Evolutionary conservation across 2,888 invertebrate genomes (phyloP).

Genomic region (Ophion slaviceki): DNA sequence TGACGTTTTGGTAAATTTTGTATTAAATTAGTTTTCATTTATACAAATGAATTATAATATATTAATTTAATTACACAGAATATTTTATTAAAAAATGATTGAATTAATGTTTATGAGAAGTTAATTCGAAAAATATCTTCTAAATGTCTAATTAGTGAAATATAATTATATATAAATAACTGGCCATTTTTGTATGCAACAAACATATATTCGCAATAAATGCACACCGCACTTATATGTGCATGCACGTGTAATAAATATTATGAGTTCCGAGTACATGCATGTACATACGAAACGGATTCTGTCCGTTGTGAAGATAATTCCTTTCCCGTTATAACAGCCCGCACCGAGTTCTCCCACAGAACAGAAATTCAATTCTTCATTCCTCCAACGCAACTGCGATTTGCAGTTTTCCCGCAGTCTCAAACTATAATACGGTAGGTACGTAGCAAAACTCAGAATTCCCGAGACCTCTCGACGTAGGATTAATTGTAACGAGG

Average conservation of each 20-base stretch:
- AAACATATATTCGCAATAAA: not conserved
- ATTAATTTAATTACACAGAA: too few species aligned
- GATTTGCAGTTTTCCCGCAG: not conserved
- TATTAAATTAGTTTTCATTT: too few species aligned
- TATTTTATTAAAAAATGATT: too few species aligned
- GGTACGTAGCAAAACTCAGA: not conserved
- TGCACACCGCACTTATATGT: not conserved
- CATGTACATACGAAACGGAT: slow-evolving; percentile 26
- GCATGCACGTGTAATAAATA: slow-evolving; percentile 6
- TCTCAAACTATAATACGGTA: not conserved
- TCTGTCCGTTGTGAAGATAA: slow-evolving; percentile 58
- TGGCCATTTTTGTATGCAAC: not conserved
- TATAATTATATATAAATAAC: not conserved
- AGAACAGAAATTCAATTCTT: slow-evolving; percentile 42
- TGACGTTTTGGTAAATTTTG: too few species aligned
- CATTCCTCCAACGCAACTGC: not conserved
- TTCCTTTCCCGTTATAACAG: slow-evolving; percentile 58
- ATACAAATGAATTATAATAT: too few species aligned
- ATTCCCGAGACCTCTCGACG: not conserved
- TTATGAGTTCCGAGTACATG: slow-evolving; percentile 28
- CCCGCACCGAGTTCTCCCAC: slow-evolving; percentile 19
- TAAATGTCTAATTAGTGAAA: too few species aligned
- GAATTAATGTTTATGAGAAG: too few species aligned
- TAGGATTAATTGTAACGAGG: not conserved
- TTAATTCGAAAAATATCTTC: too few species aligned